Evolutionary conservation across 2,888 invertebrate genomes (phyloP), one percentile per base, ranked within the genome.

Genomic region (Venustoraphidia nigricollis): DNA sequence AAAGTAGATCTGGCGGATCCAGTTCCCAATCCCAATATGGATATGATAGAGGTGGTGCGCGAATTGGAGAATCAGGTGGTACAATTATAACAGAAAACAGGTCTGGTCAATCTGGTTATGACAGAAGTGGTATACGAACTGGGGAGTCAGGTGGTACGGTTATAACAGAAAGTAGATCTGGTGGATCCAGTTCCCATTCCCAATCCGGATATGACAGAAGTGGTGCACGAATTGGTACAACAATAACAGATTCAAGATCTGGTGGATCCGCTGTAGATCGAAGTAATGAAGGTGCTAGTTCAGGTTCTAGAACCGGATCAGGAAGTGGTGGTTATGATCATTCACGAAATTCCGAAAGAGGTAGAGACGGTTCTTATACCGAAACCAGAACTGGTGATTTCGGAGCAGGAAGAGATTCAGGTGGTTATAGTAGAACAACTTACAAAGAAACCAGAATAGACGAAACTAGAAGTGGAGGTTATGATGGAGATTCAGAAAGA

Each of bases 181-280:
- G n/a, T 49, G 54, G 43, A 14, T 37, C 44, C 14, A 43, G 41
- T 37, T 51, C 46, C 45, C 44, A 47, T 34, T 46, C 44, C 10
- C 36, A 37, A 41, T 50, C 46, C n/a, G 48, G 38, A 41, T 52
- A 52, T 34, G 44, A 38, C 41, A 50, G 46, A 37, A 50, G 50
- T 43, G 53, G 53, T 34, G 53, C 53, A 11, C 50, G 50, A 44
- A 50, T 50, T 5, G 52, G 52, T 10, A 53, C 44, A 49, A 56
- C 48, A 17, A 46, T 17, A 55, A 59, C 41, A 11, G 14, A 41
- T 17, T n/a, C 14, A 6, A 9, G 10, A 9, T 41, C 41, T 11
- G 41, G 10, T 41, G 35, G 38, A 41, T 49, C 46, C 11, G 49
- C 38, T 40, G 52, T 52, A 27, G 44, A 40, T 40, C 50, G 46